Conservation (phyloP, 2,797 vertebrate species). For the Danio jaintianensis region DNA sequence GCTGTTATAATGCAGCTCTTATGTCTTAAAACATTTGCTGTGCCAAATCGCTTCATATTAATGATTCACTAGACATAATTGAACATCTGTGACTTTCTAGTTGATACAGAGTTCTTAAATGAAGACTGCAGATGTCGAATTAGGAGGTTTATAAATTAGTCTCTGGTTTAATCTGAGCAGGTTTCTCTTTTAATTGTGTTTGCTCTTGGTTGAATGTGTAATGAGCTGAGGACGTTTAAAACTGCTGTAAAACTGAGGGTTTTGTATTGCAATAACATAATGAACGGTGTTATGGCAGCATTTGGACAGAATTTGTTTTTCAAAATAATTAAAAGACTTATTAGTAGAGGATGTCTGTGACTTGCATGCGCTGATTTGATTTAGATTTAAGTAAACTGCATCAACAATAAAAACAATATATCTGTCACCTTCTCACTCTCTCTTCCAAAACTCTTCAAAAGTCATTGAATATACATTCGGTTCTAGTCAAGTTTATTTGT, state of each 20-base stretch:
- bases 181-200: neutral
- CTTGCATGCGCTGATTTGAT: neutral
- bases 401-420: too few relatives aligned
- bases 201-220: conserved; percentile 18
- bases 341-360: neutral
- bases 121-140: conserved; percentile 4
- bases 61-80: too few relatives aligned
- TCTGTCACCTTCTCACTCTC: neutral
- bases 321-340: neutral
- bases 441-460: neutral
- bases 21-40: neutral
- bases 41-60: neutral
- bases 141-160: neutral
- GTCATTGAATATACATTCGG: too few relatives aligned
- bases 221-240: conserved; percentile 28
- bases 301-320: neutral
- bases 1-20: neutral
- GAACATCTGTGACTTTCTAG: neutral
- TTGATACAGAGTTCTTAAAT: neutral
- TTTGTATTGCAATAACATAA: neutral
- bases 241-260: neutral
- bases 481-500: too few relatives aligned
- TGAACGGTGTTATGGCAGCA: neutral
- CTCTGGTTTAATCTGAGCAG: neutral
- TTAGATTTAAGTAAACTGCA: neutral